These are phyloP conservation scores for Microplitis deprimator DNA, from an alignment of 2,888 invertebrate species.

Conservation along the genomic window DNA sequence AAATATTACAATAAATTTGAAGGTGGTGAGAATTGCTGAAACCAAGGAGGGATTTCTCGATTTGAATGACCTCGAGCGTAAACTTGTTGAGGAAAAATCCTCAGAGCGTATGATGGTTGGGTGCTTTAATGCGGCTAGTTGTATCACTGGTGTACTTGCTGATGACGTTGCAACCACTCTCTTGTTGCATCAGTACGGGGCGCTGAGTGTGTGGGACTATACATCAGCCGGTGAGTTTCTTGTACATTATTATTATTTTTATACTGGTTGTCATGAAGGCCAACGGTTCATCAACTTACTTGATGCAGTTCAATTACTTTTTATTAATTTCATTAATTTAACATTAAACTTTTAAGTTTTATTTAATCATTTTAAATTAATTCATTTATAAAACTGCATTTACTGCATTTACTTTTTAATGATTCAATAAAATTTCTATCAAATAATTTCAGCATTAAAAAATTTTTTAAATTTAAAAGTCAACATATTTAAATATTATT, in stretches of 20 bases:
- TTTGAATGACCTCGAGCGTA: slow-evolving; percentile 81
- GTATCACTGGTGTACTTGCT: slow-evolving; percentile 89
- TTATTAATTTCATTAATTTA: neutral
- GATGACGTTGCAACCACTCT: slow-evolving; percentile 88
- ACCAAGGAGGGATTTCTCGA: slow-evolving; percentile 86
- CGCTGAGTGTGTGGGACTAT: slow-evolving; percentile 92
- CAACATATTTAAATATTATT: too few species aligned
- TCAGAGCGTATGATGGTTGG: slow-evolving; percentile 79
- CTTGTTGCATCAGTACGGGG: slow-evolving; percentile 86
- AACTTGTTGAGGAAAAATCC: slow-evolving; percentile 77
- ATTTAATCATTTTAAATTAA: neutral
- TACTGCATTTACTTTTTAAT: too few species aligned
- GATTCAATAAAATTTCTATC: too few species aligned
- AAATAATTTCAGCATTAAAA: too few species aligned
- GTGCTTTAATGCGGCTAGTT: slow-evolving; percentile 89
- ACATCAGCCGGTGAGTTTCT: slow-evolving; percentile 79
- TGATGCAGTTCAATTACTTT: slow-evolving; percentile 1
- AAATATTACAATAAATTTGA: neutral
- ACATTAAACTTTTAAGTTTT: neutral
- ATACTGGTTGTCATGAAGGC: neutral
- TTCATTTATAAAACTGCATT: too few species aligned
- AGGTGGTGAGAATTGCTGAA: slow-evolving; percentile 86
- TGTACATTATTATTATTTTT: neutral
- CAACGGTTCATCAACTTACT: neutral
- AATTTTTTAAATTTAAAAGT: too few species aligned